These are phyloP conservation scores for Oncorhynchus gorbuscha DNA, from an alignment of 2,113 vertebrate genomes.

Conservation along the genomic window DNA sequence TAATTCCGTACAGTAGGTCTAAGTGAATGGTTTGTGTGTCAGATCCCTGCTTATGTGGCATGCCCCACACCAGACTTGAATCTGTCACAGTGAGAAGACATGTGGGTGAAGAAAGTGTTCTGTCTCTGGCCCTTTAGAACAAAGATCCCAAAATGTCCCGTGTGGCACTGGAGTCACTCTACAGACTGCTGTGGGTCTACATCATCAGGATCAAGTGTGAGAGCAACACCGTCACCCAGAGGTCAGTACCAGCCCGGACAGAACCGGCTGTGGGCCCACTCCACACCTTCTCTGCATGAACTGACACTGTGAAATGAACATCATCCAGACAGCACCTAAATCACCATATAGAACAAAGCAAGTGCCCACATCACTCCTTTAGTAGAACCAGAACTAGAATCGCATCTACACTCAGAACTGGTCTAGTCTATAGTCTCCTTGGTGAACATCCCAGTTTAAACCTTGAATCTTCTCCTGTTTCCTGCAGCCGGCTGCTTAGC, in stretches of 20 bases:
- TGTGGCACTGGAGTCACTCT: constrained; percentile 98
- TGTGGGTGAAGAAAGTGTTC: constrained; percentile 23
- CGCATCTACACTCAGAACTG: neutral
- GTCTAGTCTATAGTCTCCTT: neutral
- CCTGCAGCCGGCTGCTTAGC: constrained; percentile 90
- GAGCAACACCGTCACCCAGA: constrained; percentile 99
- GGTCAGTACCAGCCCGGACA: constrained; percentile 75
- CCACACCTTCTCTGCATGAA: neutral
- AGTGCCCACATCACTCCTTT: too few relatives aligned
- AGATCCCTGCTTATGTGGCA: neutral
- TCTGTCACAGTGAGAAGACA: too few relatives aligned
- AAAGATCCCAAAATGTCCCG: constrained; percentile 99
- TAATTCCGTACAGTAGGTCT: neutral
- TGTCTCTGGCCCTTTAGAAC: constrained; percentile 80
- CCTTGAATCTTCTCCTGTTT: neutral
- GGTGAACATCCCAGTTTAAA: neutral
- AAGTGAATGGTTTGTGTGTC: neutral
- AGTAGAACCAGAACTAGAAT: too few relatives aligned
- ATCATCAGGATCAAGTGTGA: constrained; percentile 99
- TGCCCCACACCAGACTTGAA: too few relatives aligned
- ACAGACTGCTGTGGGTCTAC: constrained; percentile 98
- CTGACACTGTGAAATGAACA: neutral
- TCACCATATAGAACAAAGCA: too few relatives aligned
- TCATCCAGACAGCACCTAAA: neutral
- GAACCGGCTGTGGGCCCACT: too few relatives aligned